Evolutionary conservation across 1,140 invertebrate genomes (phyloP), one percentile per base, ranked within the genome.

Genomic region (Glomeris maerens): DNA sequence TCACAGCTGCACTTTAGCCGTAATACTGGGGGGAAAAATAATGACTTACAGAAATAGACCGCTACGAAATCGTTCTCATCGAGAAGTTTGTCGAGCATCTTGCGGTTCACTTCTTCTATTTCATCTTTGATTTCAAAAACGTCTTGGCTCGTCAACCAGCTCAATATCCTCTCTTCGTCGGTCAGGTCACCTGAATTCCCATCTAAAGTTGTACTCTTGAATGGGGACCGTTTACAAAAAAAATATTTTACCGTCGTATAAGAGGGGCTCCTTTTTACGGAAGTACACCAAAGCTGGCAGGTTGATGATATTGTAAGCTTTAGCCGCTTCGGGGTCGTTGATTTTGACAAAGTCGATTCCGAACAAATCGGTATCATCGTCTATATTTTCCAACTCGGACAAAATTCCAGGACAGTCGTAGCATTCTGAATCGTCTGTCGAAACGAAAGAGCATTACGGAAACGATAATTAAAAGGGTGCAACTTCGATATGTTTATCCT

Each of bases 101-200:
- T 90, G 38, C 83, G 78, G 64, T 93, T 94, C 1, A 94, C 88
- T 67, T 93, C 88, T 66, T 93, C 90, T 61, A 95, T 94, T 76
- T 94, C 89, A 65, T 92, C 91, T 72, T 91, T 90, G 28, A 93
- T 83, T 70, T 93, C 87, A 69, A 95, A 92, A 22, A 91, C 85
- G 66, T 95, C 89, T 64, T 92, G 86, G 13, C 86, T 90, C 7
- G 89, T 93, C 13, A 94, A 66, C 89, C 89, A 95, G 52, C 79
- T 74, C 0, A 91, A 68, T 25, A 93, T 78, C 63, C 79, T 83
- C 41, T 89, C 84, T 44, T 86, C 83, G 65, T 92, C 85, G 40
- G 77, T 78, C 27, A 92, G 64, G 64, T 92, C 88, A n/a, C 89
- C 72, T 73, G 51, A 10, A 49, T 13, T 44, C 17, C 7, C 7